Conservation (phyloP, 2,797 vertebrate species). For the Caiman crocodilus region DNA sequence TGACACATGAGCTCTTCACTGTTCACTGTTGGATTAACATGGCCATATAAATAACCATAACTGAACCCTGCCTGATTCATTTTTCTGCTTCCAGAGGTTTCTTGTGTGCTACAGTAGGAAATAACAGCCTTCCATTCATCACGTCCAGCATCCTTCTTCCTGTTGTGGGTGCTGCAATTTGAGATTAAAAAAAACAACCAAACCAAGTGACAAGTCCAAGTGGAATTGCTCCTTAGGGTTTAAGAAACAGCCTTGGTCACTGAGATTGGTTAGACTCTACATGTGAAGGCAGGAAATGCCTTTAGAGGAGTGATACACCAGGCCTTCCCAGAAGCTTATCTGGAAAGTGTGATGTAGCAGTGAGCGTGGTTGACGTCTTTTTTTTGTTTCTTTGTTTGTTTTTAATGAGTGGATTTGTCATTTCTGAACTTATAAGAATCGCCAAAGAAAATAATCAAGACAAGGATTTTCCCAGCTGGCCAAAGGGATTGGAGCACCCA, state of each 20-base stretch:
- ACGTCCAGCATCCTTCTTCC: background rate
- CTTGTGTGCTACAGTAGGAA: background rate
- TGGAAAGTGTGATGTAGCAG: background rate
- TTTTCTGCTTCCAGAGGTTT: background rate
- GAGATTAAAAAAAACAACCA: background rate
- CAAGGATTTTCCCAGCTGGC: background rate
- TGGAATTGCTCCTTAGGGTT: background rate
- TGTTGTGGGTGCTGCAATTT: conserved; percentile 19
- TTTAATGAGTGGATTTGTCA: conserved; percentile 1
- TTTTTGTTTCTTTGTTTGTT: background rate
- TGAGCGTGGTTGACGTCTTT: background rate
- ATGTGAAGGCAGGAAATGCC: background rate
- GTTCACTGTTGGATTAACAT: conserved; percentile 46
- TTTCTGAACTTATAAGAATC: background rate
- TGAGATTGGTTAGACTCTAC: background rate
- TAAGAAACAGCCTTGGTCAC: background rate
- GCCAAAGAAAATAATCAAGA: background rate
- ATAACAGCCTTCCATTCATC: background rate
- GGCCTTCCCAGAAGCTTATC: background rate
- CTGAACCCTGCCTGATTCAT: conserved; percentile 38
- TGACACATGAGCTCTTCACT: conserved; percentile 29
- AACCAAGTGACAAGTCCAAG: background rate
- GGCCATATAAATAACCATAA: background rate
- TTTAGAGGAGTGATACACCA: background rate
- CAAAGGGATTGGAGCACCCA: background rate